These are phyloP conservation scores for Trematomus bernacchii DNA, from an alignment of 2,797 vertebrate genomes.

Conservation along the genomic window DNA sequence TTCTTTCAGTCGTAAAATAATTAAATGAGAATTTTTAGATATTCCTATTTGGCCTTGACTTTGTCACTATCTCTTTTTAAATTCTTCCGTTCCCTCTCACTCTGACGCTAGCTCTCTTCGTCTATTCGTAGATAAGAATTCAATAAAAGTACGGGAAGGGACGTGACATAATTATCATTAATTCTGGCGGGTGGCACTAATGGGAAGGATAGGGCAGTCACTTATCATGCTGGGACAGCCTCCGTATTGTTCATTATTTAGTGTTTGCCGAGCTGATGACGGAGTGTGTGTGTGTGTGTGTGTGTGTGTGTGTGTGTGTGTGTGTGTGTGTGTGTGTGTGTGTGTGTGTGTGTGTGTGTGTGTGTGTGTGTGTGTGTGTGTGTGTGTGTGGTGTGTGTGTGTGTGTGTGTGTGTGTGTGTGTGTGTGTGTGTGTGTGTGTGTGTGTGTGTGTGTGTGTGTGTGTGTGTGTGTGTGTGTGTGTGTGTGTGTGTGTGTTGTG, in stretches of 20 bases:
- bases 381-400: constrained; percentile 26
- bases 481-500: constrained; percentile 20
- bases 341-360: constrained; percentile 37
- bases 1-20: constrained; percentile 64
- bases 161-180: constrained; percentile 96
- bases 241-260: constrained; percentile 94
- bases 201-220: constrained; percentile 84
- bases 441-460: constrained; percentile 38
- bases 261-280: constrained; percentile 96
- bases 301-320: constrained; percentile 23
- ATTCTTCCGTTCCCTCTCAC: constrained; percentile 56
- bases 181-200: constrained; percentile 90
- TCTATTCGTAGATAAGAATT: constrained; percentile 92
- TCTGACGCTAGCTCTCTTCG: constrained; percentile 57
- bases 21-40: constrained; percentile 66
- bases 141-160: constrained; percentile 88
- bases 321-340: constrained; percentile 5
- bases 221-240: constrained; percentile 94
- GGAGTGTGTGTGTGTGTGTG: constrained; percentile 51
- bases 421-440: constrained; percentile 26
- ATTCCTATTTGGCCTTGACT: constrained; percentile 74
- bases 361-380: constrained; percentile 16
- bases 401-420: constrained; percentile 15
- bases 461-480: constrained; percentile 19
- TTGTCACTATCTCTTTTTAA: constrained; percentile 72